phyloP scores from a whole-genome alignment of 2,113 vertebrate genomes.

The Xyliphius kryptos region DNA sequence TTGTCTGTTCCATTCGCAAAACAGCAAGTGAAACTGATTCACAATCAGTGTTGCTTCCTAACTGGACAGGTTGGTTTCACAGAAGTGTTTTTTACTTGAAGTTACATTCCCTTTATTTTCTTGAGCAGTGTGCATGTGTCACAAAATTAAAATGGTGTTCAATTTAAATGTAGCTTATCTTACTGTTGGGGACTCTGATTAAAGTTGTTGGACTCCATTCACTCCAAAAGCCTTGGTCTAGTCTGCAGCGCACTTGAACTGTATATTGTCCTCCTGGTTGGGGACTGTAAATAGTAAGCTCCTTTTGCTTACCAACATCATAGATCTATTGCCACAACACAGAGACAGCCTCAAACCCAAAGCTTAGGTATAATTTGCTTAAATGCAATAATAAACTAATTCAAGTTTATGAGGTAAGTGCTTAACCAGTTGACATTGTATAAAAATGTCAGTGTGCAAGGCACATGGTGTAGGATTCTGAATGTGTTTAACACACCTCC shows the following conservation, averaged over 20 bases:
- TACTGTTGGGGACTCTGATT: conserved; percentile 52
- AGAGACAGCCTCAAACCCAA: conserved; percentile 10
- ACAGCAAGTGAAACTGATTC: no score
- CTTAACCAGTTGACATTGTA: no score
- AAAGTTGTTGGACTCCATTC: conserved; percentile 55
- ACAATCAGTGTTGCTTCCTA: no score
- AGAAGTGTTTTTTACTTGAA: no score
- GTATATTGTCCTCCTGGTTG: conserved; percentile 66
- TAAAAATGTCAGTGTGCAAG: background rate
- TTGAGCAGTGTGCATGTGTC: no score
- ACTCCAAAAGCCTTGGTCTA: conserved; percentile 70
- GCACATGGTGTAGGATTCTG: background rate
- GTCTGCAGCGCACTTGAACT: conserved; percentile 75
- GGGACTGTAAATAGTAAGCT: conserved; percentile 69
- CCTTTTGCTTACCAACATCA: conserved; percentile 66
- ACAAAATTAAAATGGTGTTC: background rate
- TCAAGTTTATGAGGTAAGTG: background rate
- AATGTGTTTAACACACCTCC: conserved; percentile 59
- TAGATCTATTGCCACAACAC: conserved; percentile 59
- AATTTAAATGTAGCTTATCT: conserved; percentile 28
- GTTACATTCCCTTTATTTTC: no score
- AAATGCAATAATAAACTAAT: background rate
- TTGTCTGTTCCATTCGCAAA: no score
- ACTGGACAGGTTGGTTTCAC: no score
- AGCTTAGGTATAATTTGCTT: background rate